Base-by-base conservation (phyloP, 2,113 vertebrate genomes). In the Macaca fascicularis region DNA sequence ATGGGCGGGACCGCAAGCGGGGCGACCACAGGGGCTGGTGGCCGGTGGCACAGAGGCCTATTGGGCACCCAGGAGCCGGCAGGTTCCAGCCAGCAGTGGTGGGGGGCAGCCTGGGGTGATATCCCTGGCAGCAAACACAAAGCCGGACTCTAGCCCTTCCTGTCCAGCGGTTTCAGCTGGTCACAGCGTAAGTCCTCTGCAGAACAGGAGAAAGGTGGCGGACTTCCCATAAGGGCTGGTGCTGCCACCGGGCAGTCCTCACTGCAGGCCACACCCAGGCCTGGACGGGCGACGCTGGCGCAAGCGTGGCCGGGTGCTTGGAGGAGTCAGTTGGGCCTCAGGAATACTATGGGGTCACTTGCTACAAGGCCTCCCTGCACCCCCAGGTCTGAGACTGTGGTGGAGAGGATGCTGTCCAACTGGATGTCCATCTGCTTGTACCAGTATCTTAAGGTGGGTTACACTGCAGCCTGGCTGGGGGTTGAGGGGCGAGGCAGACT, bases 391-490 rank as follows among this genome's bases (percentile, higher is more conserved):
- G 99, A 99, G 99, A 99, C 99, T 0, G 99, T 99, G 97, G 99
- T 99, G 97, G 99, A 99, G 98, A 99, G 99, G 98, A 99, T 99
- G 99, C 99, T 99, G 90, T 99, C 99, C 98, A 99, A 99, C 72
- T 99, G 99, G 99, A 99, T 99, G 99, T 99, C 99, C 92, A 99
- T 99, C 98, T 99, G 99, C 98, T 98, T 99, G 59, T 99, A 99
- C 98, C 99, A 99, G 98, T 99, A 99, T 97, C 99, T 99, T 92
- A 99, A 99, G 99, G 99, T 99, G 90, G 79, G 98, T 23, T 6
- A 17, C 3, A 0, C 20, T 12, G 8, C 0, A 1, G 25, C 82
- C 19, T 8, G 4, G 27, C 59, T 2, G 0, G 16, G 13, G 55
- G 7, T 5, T 8, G 4, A 20, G 22, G 82, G 48, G 8, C 7